Evolutionary conservation across 1,140 invertebrate genomes (phyloP), one percentile per base, ranked within the genome.

Genomic region (Phortica variegata): DNA sequence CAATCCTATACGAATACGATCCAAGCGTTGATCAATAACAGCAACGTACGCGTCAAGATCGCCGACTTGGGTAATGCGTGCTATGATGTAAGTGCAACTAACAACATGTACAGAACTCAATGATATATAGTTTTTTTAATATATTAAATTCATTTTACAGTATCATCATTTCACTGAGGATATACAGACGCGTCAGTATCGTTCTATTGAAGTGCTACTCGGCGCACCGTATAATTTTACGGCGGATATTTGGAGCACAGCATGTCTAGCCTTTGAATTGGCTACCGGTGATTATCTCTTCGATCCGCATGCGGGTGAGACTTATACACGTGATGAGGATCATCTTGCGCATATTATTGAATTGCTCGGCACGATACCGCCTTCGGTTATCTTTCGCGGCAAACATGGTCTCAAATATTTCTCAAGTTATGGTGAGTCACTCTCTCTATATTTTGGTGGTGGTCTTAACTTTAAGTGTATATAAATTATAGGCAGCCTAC

Each of bases 281-380:
- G 95, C 95, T 6, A 98, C 96, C 17, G 97, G 97, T 43, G 97
- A 99, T 80, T 99, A 98, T 80, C 79, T 99, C 49, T 99, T 99
- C 80, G 96, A 99, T 79, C 96, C 97, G 29, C 95, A 98, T 78
- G 93, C 90, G 46, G 71, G 88, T 15, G 87, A 89, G 57, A 85
- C 85, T 12, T 92, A 91, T 71, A 88, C 87, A 50, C 80, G 96
- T 41, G 97, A 99, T 79, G 97, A 99, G 80, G 97, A 99, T 79
- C 97, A 99, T 77, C 80, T 99, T 56, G 97, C 97, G 29, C 96
- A 98, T 73, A 97, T 99, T 61, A 97, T 98, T 47, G 97, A 99
- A 79, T 80, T 99, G 26, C 80, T 99, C 29, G 97, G 97, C 38
- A 87, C 93, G 63, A 98, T 99, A 78, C 96, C 96, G 15, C 71